phyloP scores from a whole-genome alignment of 2,797 vertebrate species.

The Paratrypauchen microcephalus region DNA sequence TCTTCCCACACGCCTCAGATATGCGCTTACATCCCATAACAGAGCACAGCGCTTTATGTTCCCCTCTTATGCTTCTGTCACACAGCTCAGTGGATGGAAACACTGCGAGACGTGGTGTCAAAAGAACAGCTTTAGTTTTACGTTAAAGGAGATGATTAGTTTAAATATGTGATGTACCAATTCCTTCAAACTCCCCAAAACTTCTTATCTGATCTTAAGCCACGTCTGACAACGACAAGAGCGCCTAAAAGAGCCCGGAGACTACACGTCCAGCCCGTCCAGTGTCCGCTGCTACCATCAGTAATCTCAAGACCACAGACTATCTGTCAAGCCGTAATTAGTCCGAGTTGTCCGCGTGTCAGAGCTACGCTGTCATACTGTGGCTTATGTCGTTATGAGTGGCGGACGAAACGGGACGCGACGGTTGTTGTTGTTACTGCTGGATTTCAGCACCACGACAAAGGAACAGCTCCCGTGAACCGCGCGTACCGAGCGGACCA shows the following conservation, averaged over 20 bases:
- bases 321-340: slow-evolving; percentile 53
- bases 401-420: slow-evolving; percentile 21
- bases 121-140: background rate
- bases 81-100: slow-evolving; percentile 7
- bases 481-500: slow-evolving; percentile 28
- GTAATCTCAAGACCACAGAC: slow-evolving; percentile 10
- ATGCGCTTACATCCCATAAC: slow-evolving; percentile 27
- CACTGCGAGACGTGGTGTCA: background rate
- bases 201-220: slow-evolving; percentile 11
- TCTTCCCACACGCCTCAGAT: slow-evolving; percentile 29
- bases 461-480: slow-evolving; percentile 73
- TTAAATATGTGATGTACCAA: background rate
- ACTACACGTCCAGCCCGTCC: slow-evolving; percentile 16
- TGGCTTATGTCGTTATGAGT: background rate
- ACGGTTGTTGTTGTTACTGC: slow-evolving; percentile 17
- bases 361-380: slow-evolving; percentile 2
- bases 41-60: slow-evolving; percentile 34
- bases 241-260: background rate
- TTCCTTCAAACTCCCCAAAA: background rate
- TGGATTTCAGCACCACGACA: slow-evolving; percentile 69
- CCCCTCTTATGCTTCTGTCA: slow-evolving; percentile 13
- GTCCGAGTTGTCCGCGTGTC: slow-evolving; percentile 26
- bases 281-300: slow-evolving; percentile 6
- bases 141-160: background rate
- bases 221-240: background rate